phyloP scores from a whole-genome alignment of 2,888 invertebrate species.

The Dendrolimus pini region DNA sequence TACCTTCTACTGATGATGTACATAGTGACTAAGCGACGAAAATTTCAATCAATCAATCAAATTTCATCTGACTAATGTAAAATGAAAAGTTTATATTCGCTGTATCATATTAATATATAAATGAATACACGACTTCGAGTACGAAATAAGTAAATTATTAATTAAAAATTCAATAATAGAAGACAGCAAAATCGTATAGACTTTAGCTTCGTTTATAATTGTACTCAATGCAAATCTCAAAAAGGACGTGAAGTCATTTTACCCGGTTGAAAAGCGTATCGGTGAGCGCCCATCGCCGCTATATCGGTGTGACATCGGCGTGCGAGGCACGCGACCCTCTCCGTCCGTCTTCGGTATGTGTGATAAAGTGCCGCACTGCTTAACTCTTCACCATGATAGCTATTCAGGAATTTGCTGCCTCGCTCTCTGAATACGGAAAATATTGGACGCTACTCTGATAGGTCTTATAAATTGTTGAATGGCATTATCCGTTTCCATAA shows the following conservation, averaged over 20 bases:
- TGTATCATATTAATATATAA: no score
- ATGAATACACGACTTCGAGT: no score
- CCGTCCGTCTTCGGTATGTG: constrained; percentile 20
- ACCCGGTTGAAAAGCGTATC: not conserved
- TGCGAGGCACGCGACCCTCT: constrained; percentile 16
- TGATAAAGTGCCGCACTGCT: constrained; percentile 29
- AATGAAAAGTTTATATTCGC: no score
- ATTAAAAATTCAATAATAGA: no score
- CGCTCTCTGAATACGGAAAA: constrained; percentile 20
- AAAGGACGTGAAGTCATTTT: not conserved
- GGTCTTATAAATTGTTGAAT: not conserved
- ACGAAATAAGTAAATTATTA: no score
- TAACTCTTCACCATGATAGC: constrained; percentile 22
- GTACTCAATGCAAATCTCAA: not conserved
- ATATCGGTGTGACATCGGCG: constrained; percentile 1
- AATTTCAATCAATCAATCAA: no score
- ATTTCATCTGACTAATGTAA: no score
- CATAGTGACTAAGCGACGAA: no score
- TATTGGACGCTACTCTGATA: constrained; percentile 6
- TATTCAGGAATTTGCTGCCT: constrained; percentile 19
- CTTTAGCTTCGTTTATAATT: no score
- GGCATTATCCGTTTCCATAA: no score
- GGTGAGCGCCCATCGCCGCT: not conserved
- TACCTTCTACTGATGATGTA: no score
- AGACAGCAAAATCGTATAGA: no score